Conservation (phyloP, 2,113 vertebrate genomes). For the Forbesichthys agassizii region DNA sequence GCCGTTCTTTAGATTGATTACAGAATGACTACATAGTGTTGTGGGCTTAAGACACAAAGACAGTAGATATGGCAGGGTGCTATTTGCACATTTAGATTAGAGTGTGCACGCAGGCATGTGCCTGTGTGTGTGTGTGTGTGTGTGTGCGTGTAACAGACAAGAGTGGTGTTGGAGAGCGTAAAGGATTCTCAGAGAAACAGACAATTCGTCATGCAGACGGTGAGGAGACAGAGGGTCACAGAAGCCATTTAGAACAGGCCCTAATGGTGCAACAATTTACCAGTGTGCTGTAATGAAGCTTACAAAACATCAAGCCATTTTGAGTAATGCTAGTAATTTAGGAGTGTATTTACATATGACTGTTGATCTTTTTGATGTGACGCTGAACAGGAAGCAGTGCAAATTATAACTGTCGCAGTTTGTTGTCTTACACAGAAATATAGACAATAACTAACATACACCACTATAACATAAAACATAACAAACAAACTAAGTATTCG, state of each 20-base stretch:
- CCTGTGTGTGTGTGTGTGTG: background rate
- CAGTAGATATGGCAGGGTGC: constrained; percentile 7
- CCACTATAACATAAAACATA: too few species aligned
- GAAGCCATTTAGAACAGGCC: too few species aligned
- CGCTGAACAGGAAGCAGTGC: background rate
- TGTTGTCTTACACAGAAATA: too few species aligned
- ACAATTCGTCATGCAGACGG: background rate
- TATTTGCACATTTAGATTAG: constrained; percentile 22
- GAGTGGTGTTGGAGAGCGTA: background rate
- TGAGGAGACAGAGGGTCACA: background rate
- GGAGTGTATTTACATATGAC: background rate
- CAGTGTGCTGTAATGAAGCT: background rate
- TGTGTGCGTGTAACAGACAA: background rate
- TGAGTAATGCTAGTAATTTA: background rate
- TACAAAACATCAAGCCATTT: background rate
- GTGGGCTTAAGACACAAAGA: constrained; percentile 19
- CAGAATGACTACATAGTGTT: constrained; percentile 7
- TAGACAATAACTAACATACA: too few species aligned
- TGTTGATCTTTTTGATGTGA: background rate
- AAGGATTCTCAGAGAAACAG: background rate
- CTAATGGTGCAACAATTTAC: background rate
- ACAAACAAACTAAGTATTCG: too few species aligned
- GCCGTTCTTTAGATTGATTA: constrained; percentile 18
- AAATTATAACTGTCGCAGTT: background rate
- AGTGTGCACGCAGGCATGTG: background rate